Base-by-base conservation (phyloP, 2,113 vertebrate genomes). In the Chaetodon trifascialis region DNA sequence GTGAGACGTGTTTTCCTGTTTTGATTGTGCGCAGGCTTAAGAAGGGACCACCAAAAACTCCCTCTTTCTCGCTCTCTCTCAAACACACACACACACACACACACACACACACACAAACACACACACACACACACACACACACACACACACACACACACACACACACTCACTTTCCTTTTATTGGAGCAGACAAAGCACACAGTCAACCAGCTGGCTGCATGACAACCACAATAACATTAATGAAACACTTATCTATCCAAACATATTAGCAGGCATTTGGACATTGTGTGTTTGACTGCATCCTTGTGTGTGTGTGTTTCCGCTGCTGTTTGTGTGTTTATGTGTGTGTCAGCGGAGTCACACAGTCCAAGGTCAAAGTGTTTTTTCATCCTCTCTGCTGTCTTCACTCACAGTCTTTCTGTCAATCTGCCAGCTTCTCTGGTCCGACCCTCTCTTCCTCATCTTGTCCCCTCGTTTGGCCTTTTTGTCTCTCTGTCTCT, bases 181-280 rank as follows among this genome's bases (percentile, higher is more conserved):
- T 90, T 91, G 77, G 56, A 83, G 71, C 64, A 79, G 79, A 88
- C 84, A 91, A 89, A 91, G 75, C 73, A 69, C 80, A 84, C 60
- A 75, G 63, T 86, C 77, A 77, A 87, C 67, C 87, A 88, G 85
- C 84, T 84, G 84, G 86, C 78, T 83, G 64, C 68, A 84, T 34
- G 58, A 78, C 73, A 68, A 64, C 64, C 63, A 79, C 80, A 80
- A 81, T 89, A 79, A 90, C 75, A 85, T 91, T 88, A 86, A 91
- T 80, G 74, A 86, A 91, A 90, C 84, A 77, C 76, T 86, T 76
- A 79, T 92, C 86, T 64, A 68, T 83, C 67, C 70, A 89, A 88
- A 89, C 75, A 80, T 82, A 89, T 91, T 81, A 85, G n/a, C 42
- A 52, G 62, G 23, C 66, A 56, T 82, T 84, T 83, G 0, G 54